phyloP scores from a whole-genome alignment of 2,888 invertebrate genomes.

The Pyrrhia umbra region DNA sequence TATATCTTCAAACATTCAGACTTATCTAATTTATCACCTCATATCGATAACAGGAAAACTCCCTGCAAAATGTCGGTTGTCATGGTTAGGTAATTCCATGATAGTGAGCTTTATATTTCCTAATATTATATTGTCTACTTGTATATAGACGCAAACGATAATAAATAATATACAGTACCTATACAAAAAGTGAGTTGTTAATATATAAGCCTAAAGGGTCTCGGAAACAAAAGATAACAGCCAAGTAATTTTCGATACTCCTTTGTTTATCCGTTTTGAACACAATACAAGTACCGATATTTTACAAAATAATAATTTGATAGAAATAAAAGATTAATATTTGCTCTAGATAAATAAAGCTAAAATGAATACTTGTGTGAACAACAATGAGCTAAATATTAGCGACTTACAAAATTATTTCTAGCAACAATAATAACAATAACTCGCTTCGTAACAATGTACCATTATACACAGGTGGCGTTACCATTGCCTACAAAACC shows the following conservation, averaged over 20 bases:
- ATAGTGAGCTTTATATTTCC: neutral
- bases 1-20: constrained; percentile 39
- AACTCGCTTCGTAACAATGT: constrained; percentile 33
- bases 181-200: constrained; percentile 31
- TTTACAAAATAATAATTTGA: neutral
- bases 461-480: constrained; percentile 44
- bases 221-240: constrained; percentile 24
- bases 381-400: constrained; percentile 1
- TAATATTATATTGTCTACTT: constrained; percentile 4
- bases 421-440: constrained; percentile 38
- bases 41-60: constrained; percentile 1
- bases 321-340: neutral
- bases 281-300: neutral
- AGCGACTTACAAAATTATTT: constrained; percentile 17
- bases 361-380: too few species aligned
- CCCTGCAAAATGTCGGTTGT: neutral
- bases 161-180: constrained; percentile 8
- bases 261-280: constrained; percentile 38
- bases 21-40: constrained; percentile 42
- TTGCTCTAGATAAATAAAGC: neutral
- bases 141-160: constrained; percentile 3
- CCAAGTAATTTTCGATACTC: constrained; percentile 31
- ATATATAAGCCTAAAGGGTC: constrained; percentile 27
- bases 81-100: neutral
- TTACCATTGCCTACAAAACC: constrained; percentile 31